Base-by-base conservation (phyloP, 2,888 invertebrate species). In the Harpalus rufipes region DNA sequence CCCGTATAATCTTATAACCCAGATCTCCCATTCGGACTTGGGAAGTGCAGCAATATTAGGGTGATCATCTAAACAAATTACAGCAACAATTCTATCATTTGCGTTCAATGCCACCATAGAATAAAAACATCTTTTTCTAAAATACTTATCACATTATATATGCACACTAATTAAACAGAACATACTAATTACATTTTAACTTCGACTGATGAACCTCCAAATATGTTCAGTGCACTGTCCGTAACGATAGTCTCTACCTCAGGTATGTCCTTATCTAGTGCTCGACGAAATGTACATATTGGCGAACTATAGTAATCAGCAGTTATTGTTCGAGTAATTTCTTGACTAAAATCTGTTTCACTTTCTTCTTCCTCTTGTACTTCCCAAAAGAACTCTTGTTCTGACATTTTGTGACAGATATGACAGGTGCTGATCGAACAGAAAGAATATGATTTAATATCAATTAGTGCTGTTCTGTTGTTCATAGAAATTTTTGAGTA, bases 1-100 rank as follows among this genome's bases (percentile, higher is more conserved):
- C 85, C 58, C 39, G 21, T 93, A 95, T 87, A 92, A 91, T 12
- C 89, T 90, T 89, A 91, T 90, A n/a, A 94, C 88, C 91, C 94
- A 95, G n/a, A 90, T 89, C 61, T 92, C 91, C 94, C 94, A 95
- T 32, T 92, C 92, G 80, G 89, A 89, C 5, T 93, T 90, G 32
- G 93, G 92, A 7, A 95, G 89, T 0, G 93, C 90, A 0, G 93
- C 93, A 44, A 94, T 88, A 86, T 93, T 90, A 0, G 95, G 95
- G 88, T 92, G 92, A 87, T 90, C 90, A 86, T 91, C 89, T 0
- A 92, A 87, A 74, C 90, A 89, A 8, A 92, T 86, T 25, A 89
- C 88, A 0, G 88, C 87, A 83, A 92, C 91, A 79, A 93, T 85
- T 82, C 92, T 91, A 84, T 87, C 87, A 86, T 88, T 89, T 87